Evolutionary conservation across 2,888 invertebrate genomes (phyloP).

Genomic region (Idaea aversata): DNA sequence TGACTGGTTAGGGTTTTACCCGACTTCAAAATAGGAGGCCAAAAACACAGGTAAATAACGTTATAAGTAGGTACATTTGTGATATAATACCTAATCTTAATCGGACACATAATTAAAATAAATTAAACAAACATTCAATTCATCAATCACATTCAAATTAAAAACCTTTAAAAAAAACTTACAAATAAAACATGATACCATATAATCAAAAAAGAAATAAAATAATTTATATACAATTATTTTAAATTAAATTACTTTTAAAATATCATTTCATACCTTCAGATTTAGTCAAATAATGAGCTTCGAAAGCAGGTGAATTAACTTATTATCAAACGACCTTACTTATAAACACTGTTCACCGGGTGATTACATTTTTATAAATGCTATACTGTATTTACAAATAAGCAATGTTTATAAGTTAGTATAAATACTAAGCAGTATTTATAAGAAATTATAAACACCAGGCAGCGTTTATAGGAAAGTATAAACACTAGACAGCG

Average conservation of each 20-base stretch:
- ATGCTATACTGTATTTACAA: no score
- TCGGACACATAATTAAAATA: slow-evolving; percentile 31
- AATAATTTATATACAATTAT: slow-evolving; percentile 24
- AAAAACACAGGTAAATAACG: no score
- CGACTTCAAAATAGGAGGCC: no score
- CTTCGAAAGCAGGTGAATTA: slow-evolving; percentile 21
- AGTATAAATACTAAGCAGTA: no score
- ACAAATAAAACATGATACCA: slow-evolving; percentile 18
- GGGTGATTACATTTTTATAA: not conserved
- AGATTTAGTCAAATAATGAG: slow-evolving; percentile 16
- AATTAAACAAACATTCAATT: slow-evolving; percentile 26
- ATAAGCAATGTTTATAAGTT: no score
- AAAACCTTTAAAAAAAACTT: slow-evolving; percentile 22
- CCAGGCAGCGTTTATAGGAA: not conserved
- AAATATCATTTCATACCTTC: slow-evolving; percentile 18
- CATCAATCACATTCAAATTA: slow-evolving; percentile 25
- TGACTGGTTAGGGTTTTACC: no score
- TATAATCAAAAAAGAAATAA: slow-evolving; percentile 32
- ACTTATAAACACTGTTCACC: not conserved
- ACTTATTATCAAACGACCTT: not conserved
- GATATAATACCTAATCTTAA: not conserved
- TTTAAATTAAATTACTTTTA: slow-evolving; percentile 15
- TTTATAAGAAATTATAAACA: no score
- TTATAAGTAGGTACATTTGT: not conserved
- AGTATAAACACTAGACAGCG: not conserved